A percentile compares a stretch with the other conserved stretches of the same genome.
phyloP scores from a whole-genome alignment of 2,797 vertebrate genomes.

The Vipera latastei region DNA sequence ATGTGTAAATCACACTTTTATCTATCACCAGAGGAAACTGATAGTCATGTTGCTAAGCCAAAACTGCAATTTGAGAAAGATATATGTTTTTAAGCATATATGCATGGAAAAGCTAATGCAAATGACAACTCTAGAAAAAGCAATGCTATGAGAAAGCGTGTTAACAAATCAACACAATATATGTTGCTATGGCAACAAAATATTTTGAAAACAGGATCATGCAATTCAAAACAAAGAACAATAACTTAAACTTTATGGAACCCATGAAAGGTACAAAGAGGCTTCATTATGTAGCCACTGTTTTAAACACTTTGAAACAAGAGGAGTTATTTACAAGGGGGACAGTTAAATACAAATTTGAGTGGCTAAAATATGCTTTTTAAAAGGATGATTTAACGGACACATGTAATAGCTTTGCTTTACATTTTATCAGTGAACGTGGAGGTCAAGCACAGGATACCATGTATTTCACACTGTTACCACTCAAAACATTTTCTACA shows the following conservation, averaged over 20 bases:
- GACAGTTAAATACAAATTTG: neutral
- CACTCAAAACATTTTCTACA: slow-evolving; percentile 27
- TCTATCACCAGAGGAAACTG: slow-evolving; percentile 2
- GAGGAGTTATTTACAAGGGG: slow-evolving; percentile 6
- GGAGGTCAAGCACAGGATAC: neutral
- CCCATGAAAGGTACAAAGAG: neutral
- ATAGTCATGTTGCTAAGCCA: neutral
- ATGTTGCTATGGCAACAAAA: slow-evolving; percentile 21
- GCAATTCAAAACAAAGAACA: slow-evolving; percentile 12
- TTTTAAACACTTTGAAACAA: slow-evolving; percentile 33
- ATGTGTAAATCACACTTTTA: neutral
- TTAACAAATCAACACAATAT: neutral
- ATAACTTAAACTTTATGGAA: slow-evolving; percentile 14
- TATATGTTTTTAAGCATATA: neutral
- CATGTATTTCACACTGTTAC: slow-evolving; percentile 36
- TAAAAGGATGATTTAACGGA: neutral
- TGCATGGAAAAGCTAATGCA: slow-evolving; percentile 8
- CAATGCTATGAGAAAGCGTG: neutral
- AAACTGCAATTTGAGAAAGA: neutral
- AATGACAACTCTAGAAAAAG: neutral
- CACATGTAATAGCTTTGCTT: slow-evolving; percentile 34
- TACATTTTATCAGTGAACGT: slow-evolving; percentile 6
- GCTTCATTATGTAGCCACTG: neutral
- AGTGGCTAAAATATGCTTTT: neutral
- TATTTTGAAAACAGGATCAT: slow-evolving; percentile 34